A percentile compares a stretch with the other conserved stretches of the same genome.
Conservation (phyloP, 2,888 invertebrate species). For the Drosophila lacicola region DNA sequence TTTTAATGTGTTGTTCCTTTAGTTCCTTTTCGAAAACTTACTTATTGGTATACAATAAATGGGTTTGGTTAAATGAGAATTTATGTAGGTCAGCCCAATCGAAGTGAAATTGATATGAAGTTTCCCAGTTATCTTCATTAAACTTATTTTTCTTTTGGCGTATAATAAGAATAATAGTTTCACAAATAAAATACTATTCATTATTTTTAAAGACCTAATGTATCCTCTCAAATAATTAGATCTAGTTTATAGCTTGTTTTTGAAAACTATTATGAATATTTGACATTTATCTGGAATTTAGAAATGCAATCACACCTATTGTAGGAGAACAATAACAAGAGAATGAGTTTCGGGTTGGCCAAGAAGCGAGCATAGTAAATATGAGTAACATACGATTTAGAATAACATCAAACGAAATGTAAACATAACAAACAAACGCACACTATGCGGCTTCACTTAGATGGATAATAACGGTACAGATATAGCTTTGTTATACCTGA, state of each 20-base stretch:
- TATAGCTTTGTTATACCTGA: conserved; percentile 89
- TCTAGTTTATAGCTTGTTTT: neutral
- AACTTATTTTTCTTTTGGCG: neutral
- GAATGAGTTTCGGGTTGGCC: conserved; percentile 32
- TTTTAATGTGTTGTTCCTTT: neutral
- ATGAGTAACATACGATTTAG: conserved; percentile 40
- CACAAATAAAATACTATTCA: neutral
- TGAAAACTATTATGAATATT: neutral
- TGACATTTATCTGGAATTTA: neutral
- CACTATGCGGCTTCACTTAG: conserved; percentile 54
- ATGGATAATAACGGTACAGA: conserved; percentile 38
- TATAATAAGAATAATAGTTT: neutral
- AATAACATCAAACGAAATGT: conserved; percentile 57
- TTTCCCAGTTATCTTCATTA: neutral
- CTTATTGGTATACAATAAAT: conserved; percentile 1
- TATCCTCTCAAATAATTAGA: neutral
- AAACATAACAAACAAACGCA: conserved; percentile 71
- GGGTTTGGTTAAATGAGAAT: conserved; percentile 26
- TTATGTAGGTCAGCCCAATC: conserved; percentile 31
- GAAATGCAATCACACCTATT: neutral
- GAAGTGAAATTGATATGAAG: too few species aligned
- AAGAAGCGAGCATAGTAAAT: conserved; percentile 36
- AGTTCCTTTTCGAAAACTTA: conserved; percentile 1
- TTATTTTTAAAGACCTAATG: neutral
- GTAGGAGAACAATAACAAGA: conserved; percentile 5